Evolutionary conservation across 2,888 invertebrate species (phyloP).

Genomic region (Exocentrus adspersus): DNA sequence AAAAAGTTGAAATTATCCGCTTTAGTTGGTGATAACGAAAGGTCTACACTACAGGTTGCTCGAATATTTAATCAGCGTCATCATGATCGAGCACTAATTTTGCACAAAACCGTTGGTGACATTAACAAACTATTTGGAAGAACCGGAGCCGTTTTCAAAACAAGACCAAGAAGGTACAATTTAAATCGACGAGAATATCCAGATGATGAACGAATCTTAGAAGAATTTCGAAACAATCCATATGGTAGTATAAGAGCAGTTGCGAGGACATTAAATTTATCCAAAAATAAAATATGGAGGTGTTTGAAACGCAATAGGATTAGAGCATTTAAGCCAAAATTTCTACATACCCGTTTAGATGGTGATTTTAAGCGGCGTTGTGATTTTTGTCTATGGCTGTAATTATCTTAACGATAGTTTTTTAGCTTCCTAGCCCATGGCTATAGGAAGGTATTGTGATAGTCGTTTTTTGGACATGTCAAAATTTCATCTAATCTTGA

Average conservation of each 20-base stretch:
- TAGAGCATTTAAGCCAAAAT: conserved; percentile 5
- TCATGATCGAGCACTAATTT: conserved; percentile 17
- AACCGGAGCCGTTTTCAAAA: conserved; percentile 4
- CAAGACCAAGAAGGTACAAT: conserved; percentile 12
- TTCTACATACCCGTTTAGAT: conserved; percentile 10
- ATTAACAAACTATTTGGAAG: neutral
- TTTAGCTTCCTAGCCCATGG: too few species aligned
- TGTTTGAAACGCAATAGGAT: conserved; percentile 26
- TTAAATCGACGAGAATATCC: conserved; percentile 9
- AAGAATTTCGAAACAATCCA: conserved; percentile 20
- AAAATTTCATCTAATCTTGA: too few species aligned
- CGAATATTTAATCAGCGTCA: conserved; percentile 8
- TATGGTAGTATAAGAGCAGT: conserved; percentile 26
- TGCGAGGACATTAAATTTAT: conserved; percentile 20
- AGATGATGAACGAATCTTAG: neutral
- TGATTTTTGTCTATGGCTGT: too few species aligned
- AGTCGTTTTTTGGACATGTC: too few species aligned
- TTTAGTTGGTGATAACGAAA: neutral
- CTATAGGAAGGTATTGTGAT: too few species aligned
- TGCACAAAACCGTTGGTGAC: conserved; percentile 6
- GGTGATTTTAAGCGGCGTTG: too few species aligned
- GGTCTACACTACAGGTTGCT: neutral
- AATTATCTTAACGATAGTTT: too few species aligned
- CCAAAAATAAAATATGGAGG: conserved; percentile 11
- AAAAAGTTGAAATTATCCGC: conserved; percentile 5